phyloP scores from a whole-genome alignment of 2,888 invertebrate genomes.

The Aleiodes alternator region DNA sequence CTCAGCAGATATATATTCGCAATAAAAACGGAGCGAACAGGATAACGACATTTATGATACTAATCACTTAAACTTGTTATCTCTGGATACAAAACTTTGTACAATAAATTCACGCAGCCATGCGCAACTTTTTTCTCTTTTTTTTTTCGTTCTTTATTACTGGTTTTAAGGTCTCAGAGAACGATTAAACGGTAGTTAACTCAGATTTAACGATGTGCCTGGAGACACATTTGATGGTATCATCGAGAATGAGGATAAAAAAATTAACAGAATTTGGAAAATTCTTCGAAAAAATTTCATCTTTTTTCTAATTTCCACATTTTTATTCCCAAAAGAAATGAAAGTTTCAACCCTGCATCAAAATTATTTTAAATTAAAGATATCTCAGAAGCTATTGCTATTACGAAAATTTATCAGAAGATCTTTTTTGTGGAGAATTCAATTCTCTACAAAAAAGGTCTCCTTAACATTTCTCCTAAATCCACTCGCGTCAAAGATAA shows the following conservation, averaged over 20 bases:
- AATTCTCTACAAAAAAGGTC: too few relatives aligned
- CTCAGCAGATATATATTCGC: neutral
- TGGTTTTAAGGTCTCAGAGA: neutral
- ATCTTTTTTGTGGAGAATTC: too few relatives aligned
- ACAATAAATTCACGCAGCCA: slow-evolving; percentile 5
- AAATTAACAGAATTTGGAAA: too few relatives aligned
- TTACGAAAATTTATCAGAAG: too few relatives aligned
- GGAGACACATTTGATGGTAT: slow-evolving; percentile 10
- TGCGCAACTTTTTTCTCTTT: neutral
- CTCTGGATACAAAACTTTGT: neutral
- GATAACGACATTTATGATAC: neutral
- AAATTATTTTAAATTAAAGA: too few relatives aligned
- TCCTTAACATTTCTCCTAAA: too few relatives aligned
- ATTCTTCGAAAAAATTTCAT: too few relatives aligned
- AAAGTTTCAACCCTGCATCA: too few relatives aligned
- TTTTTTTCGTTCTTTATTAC: neutral
- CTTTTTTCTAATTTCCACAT: too few relatives aligned
- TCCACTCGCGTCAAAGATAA: neutral
- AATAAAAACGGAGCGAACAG: neutral
- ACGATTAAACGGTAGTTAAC: slow-evolving; percentile 10
- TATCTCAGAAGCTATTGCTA: too few relatives aligned
- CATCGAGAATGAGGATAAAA: neutral
- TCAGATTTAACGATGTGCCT: slow-evolving; percentile 14
- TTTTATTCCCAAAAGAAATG: too few relatives aligned
- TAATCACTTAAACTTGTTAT: slow-evolving; percentile 17